Evolutionary conservation across 2,113 vertebrate species (phyloP).

Genomic region (Lonchura striata): DNA sequence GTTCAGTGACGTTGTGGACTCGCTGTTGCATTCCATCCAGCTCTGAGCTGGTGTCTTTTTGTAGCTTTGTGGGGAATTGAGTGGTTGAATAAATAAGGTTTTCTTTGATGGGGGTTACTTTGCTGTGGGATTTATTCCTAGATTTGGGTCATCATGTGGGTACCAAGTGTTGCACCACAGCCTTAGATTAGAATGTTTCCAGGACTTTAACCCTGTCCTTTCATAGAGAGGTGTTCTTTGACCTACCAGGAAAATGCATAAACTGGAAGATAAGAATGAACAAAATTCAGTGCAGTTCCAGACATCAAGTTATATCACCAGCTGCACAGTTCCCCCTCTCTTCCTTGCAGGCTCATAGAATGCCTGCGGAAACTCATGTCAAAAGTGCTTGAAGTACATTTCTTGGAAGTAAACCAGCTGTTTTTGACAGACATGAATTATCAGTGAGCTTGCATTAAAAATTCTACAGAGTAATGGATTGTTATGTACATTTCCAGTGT

Average conservation of each 20-base stretch:
- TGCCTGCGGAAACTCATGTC: neutral
- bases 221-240: neutral
- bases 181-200: slow-evolving; percentile 11
- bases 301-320: neutral
- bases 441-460: neutral
- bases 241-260: neutral
- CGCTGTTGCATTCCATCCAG: neutral
- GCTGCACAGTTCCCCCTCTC: neutral
- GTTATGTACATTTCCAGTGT: neutral
- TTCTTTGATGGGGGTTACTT: neutral
- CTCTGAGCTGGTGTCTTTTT: neutral
- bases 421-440: neutral
- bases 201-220: neutral
- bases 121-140: slow-evolving; percentile 1
- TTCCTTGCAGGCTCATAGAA: neutral
- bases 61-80: neutral
- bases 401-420: neutral
- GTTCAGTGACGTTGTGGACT: neutral
- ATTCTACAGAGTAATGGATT: neutral
- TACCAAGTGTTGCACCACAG: neutral
- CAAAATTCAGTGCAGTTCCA: neutral
- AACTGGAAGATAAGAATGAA: neutral
- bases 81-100: neutral
- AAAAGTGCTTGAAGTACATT: neutral
- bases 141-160: slow-evolving; percentile 11